A percentile compares a stretch with the other conserved stretches of the same genome.
phyloP scores from a whole-genome alignment of 2,113 vertebrate genomes.

The Neofelis nebulosa region DNA sequence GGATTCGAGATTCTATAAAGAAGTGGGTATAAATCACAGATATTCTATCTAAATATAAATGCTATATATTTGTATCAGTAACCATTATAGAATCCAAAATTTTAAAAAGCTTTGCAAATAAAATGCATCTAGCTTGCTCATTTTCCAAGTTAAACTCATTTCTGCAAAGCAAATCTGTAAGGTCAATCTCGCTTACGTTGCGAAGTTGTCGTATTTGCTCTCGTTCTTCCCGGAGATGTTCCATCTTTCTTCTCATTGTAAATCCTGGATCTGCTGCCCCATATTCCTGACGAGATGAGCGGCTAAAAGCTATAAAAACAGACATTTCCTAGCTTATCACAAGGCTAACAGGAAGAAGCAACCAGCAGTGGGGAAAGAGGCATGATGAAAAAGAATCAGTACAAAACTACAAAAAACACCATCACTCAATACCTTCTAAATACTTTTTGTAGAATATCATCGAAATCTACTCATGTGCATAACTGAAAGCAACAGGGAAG shows the following conservation, averaged over 20 bases:
- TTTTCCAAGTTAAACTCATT: constrained; percentile 34
- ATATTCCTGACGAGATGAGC: constrained; percentile 91
- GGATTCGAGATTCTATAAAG: constrained; percentile 94
- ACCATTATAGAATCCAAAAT: not conserved
- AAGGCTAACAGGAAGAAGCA: constrained; percentile 36
- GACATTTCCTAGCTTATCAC: constrained; percentile 54
- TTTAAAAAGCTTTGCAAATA: constrained; percentile 27
- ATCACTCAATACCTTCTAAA: constrained; percentile 35
- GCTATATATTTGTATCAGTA: constrained; percentile 11
- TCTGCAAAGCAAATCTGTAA: not conserved
- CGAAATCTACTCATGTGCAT: constrained; percentile 42
- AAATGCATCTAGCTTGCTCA: not conserved
- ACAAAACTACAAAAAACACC: constrained; percentile 38
- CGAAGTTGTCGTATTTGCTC: constrained; percentile 95
- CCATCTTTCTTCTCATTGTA: constrained; percentile 99
- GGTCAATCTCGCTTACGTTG: constrained; percentile 85
- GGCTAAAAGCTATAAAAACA: constrained; percentile 89
- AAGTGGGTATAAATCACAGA: not conserved
- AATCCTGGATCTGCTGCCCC: constrained; percentile 94
- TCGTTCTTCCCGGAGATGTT: constrained; percentile 96
- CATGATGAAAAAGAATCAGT: constrained; percentile 40
- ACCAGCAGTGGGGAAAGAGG: constrained; percentile 21
- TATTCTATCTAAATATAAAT: constrained; percentile 22
- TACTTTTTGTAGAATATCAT: constrained; percentile 12
- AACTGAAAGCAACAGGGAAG: constrained; percentile 57